These are phyloP conservation scores for Sylvia borin DNA, from an alignment of 2,797 vertebrate genomes.

Conservation along the genomic window DNA sequence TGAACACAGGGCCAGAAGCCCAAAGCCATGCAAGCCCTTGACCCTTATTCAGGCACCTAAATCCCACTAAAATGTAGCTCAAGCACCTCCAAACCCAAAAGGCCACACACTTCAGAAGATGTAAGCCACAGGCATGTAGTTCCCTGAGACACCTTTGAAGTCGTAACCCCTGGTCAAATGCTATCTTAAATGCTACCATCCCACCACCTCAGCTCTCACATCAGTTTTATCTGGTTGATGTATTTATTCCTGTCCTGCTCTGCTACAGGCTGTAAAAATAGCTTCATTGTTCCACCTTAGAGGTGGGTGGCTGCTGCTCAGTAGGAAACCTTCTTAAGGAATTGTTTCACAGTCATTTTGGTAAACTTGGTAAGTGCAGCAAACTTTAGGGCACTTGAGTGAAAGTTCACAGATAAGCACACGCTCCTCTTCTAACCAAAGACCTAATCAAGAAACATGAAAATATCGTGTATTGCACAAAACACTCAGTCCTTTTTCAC, in stretches of 20 bases:
- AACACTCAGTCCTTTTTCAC: slow-evolving; percentile 26
- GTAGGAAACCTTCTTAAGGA: background rate
- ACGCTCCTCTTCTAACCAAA: background rate
- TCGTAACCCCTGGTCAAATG: slow-evolving; percentile 50
- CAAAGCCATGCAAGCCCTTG: slow-evolving; percentile 29
- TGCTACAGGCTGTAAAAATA: slow-evolving; percentile 36
- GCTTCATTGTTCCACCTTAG: slow-evolving; percentile 20
- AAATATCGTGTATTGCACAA: background rate
- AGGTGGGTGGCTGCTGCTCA: background rate
- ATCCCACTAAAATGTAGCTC: slow-evolving; percentile 45
- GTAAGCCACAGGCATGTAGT: slow-evolving; percentile 31
- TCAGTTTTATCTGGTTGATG: slow-evolving; percentile 46
- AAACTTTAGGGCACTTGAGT: slow-evolving; percentile 3
- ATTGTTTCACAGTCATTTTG: background rate
- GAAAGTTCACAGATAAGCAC: background rate
- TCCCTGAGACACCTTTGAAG: slow-evolving; percentile 33
- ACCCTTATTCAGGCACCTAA: slow-evolving; percentile 48
- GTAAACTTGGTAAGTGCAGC: background rate
- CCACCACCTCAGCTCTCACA: slow-evolving; percentile 36
- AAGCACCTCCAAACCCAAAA: slow-evolving; percentile 45
- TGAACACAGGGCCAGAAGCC: background rate
- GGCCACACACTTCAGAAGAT: slow-evolving; percentile 26
- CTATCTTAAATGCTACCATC: slow-evolving; percentile 54
- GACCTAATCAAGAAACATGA: background rate
- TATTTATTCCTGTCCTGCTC: slow-evolving; percentile 42